Percentiles rank a stretch among this genome's conserved stretches.
Evolutionary conservation across 2,113 vertebrate genomes (phyloP).

Genomic region (Camelus dromedarius): DNA sequence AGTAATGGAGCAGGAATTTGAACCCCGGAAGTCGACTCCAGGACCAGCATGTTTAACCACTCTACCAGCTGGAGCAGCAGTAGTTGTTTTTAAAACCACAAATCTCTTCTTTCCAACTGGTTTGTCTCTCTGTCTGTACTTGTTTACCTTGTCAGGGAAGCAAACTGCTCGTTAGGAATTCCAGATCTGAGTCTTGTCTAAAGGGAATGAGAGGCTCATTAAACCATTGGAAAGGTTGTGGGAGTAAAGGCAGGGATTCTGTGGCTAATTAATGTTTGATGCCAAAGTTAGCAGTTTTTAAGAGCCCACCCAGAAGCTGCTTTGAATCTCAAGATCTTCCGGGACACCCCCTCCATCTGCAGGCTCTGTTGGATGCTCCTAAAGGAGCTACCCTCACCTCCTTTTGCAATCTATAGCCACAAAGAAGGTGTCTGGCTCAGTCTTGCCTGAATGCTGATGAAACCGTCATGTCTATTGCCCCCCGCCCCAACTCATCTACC

Average conservation of each 20-base stretch:
- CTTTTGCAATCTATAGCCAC: neutral
- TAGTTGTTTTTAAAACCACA: neutral
- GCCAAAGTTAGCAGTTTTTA: neutral
- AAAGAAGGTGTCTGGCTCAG: too few species aligned
- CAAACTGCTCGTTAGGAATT: neutral
- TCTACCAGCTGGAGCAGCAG: neutral
- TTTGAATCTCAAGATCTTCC: neutral
- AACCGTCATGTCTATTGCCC: neutral
- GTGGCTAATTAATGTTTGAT: neutral
- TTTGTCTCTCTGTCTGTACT: neutral
- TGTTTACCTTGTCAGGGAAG: neutral
- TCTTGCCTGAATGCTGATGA: neutral
- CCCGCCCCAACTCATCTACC: neutral
- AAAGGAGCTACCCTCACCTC: neutral
- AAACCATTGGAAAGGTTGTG: neutral
- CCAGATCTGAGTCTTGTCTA: neutral
- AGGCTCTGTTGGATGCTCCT: neutral
- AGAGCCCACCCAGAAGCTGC: neutral
- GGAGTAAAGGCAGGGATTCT: neutral
- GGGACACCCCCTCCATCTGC: accelerated
- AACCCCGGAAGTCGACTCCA: accelerated
- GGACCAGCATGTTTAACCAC: neutral
- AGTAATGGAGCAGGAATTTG: neutral
- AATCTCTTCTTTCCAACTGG: neutral
- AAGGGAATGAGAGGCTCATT: neutral